These are phyloP conservation scores for Scolopax rusticola DNA, from an alignment of 2,797 vertebrate genomes.

Conservation along the genomic window DNA sequence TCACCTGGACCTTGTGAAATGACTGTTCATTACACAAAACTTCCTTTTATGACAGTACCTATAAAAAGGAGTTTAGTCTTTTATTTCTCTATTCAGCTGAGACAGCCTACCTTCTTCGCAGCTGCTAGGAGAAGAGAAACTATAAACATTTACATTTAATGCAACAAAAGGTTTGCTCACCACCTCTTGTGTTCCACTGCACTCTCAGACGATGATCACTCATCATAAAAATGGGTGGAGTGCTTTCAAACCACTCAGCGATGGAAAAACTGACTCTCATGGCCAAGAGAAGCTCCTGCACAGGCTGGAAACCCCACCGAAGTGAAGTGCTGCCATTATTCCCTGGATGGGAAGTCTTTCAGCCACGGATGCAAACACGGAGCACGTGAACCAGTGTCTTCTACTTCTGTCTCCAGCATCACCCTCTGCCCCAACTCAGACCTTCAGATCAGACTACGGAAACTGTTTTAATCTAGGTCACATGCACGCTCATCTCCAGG, in stretches of 20 bases:
- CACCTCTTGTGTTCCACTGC: not conserved
- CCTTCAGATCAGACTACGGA: not conserved
- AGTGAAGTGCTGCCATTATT: not conserved
- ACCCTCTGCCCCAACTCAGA: not conserved
- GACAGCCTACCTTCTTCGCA: not conserved
- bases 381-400: not conserved
- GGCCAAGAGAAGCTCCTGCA: not conserved
- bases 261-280: slow-evolving; percentile 60
- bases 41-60: not conserved
- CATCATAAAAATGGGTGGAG: slow-evolving; percentile 65
- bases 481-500: not conserved
- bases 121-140: slow-evolving; percentile 50
- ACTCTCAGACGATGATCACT: not conserved
- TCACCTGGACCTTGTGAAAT: slow-evolving; percentile 30
- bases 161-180: slow-evolving; percentile 49
- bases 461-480: not conserved
- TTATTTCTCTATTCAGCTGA: not conserved
- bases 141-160: slow-evolving; percentile 41
- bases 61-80: not conserved
- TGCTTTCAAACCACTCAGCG: not conserved
- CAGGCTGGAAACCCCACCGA: not conserved
- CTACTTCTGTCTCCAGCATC: not conserved
- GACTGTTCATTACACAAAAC: not conserved
- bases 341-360: not conserved
- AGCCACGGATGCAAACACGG: not conserved